Evolutionary conservation across 2,797 vertebrate genomes (phyloP).

Genomic region (Synaphobranchus kaupii): DNA sequence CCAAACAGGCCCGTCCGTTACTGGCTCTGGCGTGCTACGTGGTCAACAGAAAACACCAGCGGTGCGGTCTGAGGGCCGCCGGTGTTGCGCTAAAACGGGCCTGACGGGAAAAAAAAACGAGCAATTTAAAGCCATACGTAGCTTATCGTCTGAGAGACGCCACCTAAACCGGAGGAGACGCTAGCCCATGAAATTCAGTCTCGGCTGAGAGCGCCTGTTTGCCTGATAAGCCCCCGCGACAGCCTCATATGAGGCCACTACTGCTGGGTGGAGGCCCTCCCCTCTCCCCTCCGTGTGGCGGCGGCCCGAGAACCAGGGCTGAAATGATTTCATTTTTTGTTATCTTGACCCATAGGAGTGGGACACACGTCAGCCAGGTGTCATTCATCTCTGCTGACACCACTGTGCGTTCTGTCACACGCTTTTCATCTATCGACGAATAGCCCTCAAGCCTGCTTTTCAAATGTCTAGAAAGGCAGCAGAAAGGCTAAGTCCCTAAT

Average conservation of each 20-base stretch:
- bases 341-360: neutral
- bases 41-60: neutral
- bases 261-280: neutral
- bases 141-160: neutral
- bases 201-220: neutral
- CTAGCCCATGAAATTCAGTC: slow-evolving; percentile 8
- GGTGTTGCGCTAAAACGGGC: neutral
- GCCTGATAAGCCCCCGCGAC: neutral
- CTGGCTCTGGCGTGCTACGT: neutral
- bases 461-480: neutral
- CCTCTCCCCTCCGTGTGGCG: neutral
- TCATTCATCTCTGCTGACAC: neutral
- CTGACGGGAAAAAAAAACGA: neutral
- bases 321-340: slow-evolving; percentile 10
- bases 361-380: neutral
- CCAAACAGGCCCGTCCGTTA: neutral
- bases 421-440: neutral
- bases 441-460: neutral
- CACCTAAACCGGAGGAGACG: neutral
- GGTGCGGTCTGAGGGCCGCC: neutral
- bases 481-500: neutral
- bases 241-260: neutral
- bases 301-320: neutral
- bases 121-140: neutral
- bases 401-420: neutral